Conservation (phyloP, 2,888 invertebrate species). For the Parnassius orleans region DNA sequence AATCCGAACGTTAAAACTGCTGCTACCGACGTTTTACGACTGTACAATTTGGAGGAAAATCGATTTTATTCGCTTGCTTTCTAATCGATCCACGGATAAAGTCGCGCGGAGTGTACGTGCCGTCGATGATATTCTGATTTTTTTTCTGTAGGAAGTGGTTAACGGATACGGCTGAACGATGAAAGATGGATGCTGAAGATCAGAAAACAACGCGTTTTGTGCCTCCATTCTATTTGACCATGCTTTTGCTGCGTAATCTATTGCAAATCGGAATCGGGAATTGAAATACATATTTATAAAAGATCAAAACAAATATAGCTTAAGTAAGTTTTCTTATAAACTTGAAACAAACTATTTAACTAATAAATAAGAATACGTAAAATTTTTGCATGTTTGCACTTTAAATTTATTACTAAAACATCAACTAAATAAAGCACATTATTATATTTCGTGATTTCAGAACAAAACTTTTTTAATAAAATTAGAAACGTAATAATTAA, state of each 20-base stretch:
- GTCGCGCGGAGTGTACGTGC: constrained; percentile 53
- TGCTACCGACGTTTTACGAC: constrained; percentile 75
- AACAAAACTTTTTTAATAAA: no score
- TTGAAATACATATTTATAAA: no score
- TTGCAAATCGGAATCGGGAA: no score
- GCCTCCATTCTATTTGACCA: constrained; percentile 35
- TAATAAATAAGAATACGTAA: no score
- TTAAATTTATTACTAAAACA: no score
- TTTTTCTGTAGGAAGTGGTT: constrained; percentile 69
- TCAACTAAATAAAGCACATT: no score
- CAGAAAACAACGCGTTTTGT: constrained; percentile 40
- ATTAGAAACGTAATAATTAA: no score
- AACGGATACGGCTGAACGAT: constrained; percentile 57
- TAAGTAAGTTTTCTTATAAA: no score
- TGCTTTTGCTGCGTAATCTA: background rate
- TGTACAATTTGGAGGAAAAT: constrained; percentile 79
- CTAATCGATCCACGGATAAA: constrained; percentile 69
- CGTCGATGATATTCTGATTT: constrained; percentile 52
- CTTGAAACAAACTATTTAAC: no score
- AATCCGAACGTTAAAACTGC: constrained; percentile 73
- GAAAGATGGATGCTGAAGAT: constrained; percentile 48
- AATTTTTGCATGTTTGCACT: no score
- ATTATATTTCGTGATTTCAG: no score
- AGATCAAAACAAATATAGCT: no score
- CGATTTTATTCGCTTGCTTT: constrained; percentile 79